Conservation (phyloP, 2,797 vertebrate genomes). For the Diplodus sargus region DNA sequence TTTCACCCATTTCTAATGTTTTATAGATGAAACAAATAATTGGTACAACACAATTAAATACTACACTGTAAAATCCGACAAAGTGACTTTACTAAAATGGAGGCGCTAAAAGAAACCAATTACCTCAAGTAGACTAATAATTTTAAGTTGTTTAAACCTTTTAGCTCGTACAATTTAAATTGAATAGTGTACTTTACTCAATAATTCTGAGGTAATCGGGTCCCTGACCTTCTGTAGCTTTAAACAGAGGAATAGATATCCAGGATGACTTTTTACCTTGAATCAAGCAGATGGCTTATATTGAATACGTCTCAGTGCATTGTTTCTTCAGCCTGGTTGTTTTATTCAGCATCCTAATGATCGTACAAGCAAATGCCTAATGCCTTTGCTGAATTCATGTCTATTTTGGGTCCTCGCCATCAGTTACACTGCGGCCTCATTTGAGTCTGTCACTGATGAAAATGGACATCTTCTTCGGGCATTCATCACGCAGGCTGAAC, state of each 20-base stretch:
- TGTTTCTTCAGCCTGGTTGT: slow-evolving; percentile 14
- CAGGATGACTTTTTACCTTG: slow-evolving; percentile 28
- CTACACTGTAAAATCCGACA: too few species aligned
- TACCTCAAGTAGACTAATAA: too few species aligned
- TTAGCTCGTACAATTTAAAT: too few species aligned
- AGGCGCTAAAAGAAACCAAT: too few species aligned
- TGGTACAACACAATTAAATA: slow-evolving; percentile 30
- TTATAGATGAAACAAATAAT: too few species aligned
- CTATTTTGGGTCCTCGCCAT: slow-evolving; percentile 7
- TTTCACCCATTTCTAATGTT: too few species aligned
- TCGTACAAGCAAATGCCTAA: slow-evolving; percentile 25
- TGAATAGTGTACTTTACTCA: too few species aligned
- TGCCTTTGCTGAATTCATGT: slow-evolving; percentile 9
- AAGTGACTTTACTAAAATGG: too few species aligned
- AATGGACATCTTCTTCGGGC: slow-evolving; percentile 19
- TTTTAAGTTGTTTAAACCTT: too few species aligned
- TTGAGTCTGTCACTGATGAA: slow-evolving; percentile 32
- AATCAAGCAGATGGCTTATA: slow-evolving; percentile 48
- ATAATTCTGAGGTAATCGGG: too few species aligned
- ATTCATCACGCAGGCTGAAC: slow-evolving; percentile 46
- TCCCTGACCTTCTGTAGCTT: too few species aligned
- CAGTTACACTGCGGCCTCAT: slow-evolving; percentile 22
- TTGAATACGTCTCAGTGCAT: slow-evolving; percentile 27
- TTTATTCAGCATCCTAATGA: slow-evolving; percentile 28
- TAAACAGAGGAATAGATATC: slow-evolving; percentile 30